phyloP scores from a whole-genome alignment of 2,888 invertebrate species.

The Meloe dianella region DNA sequence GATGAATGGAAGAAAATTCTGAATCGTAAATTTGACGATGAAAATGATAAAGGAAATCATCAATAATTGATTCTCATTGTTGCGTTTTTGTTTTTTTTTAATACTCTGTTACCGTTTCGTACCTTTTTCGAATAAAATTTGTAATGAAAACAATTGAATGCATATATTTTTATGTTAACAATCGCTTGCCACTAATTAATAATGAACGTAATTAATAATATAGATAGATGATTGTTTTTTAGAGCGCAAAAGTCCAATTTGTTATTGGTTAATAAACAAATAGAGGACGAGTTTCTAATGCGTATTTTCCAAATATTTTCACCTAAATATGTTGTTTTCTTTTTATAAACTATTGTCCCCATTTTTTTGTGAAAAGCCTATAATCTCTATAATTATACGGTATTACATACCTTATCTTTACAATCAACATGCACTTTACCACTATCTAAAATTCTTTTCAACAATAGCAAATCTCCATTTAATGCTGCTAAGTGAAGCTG shows the following conservation, averaged over 20 bases:
- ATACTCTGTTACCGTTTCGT: background rate
- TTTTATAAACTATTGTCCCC: background rate
- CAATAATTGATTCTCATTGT: background rate
- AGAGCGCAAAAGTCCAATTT: background rate
- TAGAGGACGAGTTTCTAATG: too few species aligned
- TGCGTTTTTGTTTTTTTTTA: background rate
- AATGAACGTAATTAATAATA: background rate
- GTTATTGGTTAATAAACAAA: too few species aligned
- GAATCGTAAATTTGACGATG: background rate
- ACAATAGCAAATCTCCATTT: slow-evolving; percentile 78
- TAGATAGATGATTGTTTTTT: background rate
- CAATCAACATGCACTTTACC: slow-evolving; percentile 96
- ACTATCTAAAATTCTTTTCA: slow-evolving; percentile 83
- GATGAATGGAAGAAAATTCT: background rate
- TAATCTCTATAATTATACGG: slow-evolving; percentile 15
- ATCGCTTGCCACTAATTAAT: too few species aligned
- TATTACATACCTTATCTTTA: slow-evolving; percentile 84
- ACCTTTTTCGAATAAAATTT: slow-evolving; percentile 1
- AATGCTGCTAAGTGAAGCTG: slow-evolving; percentile 91
- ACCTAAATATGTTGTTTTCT: background rate
- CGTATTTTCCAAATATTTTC: background rate
- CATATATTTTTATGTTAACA: too few species aligned
- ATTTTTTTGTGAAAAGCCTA: background rate
- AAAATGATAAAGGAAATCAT: background rate
- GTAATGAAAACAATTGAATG: too few species aligned